phyloP scores from a whole-genome alignment of 2,113 vertebrate genomes.

The Thunnus thynnus region DNA sequence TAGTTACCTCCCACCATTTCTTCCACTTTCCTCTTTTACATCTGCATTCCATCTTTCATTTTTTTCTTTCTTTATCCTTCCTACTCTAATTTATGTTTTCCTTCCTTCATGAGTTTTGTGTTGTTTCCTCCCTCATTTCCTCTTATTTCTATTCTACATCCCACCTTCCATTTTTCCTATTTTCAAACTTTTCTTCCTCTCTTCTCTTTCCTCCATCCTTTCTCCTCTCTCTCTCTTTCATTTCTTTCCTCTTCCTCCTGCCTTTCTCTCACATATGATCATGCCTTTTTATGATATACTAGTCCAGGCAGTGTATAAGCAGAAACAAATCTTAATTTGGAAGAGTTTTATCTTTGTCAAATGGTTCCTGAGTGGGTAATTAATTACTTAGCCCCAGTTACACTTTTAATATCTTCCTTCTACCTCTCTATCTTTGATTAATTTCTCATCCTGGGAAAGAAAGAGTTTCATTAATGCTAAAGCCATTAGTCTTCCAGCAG shows the following conservation, averaged over 20 bases:
- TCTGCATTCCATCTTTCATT: not conserved
- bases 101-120: not conserved
- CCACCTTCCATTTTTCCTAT: not conserved
- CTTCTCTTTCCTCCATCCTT: not conserved
- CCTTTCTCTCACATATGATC: not conserved
- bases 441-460: constrained; percentile 80
- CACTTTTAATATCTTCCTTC: constrained; percentile 87
- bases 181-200: not conserved
- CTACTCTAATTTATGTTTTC: not conserved
- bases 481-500: constrained; percentile 83
- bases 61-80: not conserved
- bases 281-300: constrained; percentile 28
- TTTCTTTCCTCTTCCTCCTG: not conserved
- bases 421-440: constrained; percentile 83
- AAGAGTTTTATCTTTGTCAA: constrained; percentile 78
- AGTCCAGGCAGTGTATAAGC: constrained; percentile 54
- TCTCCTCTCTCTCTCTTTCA: not conserved
- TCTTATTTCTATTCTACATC: not conserved
- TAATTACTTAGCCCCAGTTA: constrained; percentile 80
- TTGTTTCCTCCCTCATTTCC: not conserved
- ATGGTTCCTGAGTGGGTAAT: constrained; percentile 73
- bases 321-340: constrained; percentile 63
- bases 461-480: constrained; percentile 87
- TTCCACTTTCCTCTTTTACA: not conserved
- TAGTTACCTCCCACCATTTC: not conserved